phyloP scores from a whole-genome alignment of 1,140 invertebrate genomes.

The Batillaria attramentaria region DNA sequence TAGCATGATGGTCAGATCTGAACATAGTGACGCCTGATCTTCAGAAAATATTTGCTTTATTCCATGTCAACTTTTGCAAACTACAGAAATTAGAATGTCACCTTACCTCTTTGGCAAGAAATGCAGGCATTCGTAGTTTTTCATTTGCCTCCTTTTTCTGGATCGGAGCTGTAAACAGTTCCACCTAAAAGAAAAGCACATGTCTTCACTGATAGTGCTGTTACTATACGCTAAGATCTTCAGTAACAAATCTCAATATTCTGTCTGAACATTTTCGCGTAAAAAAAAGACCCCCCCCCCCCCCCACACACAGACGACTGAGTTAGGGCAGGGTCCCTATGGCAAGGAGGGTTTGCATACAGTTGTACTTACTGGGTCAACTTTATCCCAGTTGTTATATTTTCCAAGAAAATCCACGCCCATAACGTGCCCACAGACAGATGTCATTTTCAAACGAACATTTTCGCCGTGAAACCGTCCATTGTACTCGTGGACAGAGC shows the following conservation, averaged over 20 bases:
- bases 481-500: slow-evolving; percentile 94
- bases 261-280: not conserved
- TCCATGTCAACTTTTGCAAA: no score
- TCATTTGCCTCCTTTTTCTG: slow-evolving; percentile 97
- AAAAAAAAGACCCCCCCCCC: no score
- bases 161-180: slow-evolving; percentile 93
- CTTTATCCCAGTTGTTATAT: slow-evolving; percentile 98
- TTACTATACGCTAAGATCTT: not conserved
- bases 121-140: slow-evolving; percentile 93
- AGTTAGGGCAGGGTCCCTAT: no score
- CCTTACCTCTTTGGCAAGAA: slow-evolving; percentile 86
- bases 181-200: slow-evolving; percentile 75
- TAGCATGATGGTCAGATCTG: no score
- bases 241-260: slow-evolving; percentile 1
- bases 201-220: not conserved
- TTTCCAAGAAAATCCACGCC: slow-evolving; percentile 94
- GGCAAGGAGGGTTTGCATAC: no score
- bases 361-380: slow-evolving; percentile 91
- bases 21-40: no score
- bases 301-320: no score
- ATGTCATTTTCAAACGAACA: slow-evolving; percentile 95
- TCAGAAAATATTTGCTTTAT: no score
- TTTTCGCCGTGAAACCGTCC: slow-evolving; percentile 77
- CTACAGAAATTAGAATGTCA: not conserved
- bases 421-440: slow-evolving; percentile 99